Base-by-base conservation (phyloP, 1,140 invertebrate species). In the Condylostylus longicornis region DNA sequence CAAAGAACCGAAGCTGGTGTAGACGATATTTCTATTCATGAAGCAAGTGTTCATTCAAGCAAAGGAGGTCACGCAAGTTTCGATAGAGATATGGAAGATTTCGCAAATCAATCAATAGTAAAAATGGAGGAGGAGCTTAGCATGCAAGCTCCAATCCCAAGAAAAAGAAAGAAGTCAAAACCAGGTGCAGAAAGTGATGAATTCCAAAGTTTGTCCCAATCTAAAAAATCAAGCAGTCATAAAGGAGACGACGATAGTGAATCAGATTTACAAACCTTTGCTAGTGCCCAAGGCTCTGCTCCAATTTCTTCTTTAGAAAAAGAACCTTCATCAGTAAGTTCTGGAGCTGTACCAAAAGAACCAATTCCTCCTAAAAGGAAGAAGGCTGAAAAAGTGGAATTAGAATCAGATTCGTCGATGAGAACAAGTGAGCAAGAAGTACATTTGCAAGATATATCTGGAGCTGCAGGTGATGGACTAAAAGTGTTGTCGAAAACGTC, bases 1-100 rank as follows among this genome's bases (percentile, higher is more conserved):
- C 63, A 79, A 38, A 69, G 79, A 37, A 88, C 83, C 2, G 83
- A 87, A 63, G 82, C 80, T 1, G 83, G 84, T 44, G 63, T 88
- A 27, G 84, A 88, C 54, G 83, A 87, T 51, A 75, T 86, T 33
- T 83, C 79, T 9, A 72, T 82, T 34, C 77, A 76, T 25, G 74
- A 77, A 53, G 61, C 63, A 23, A 63, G 61, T 8, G 51, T 66
- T n/a, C 55, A 61, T 18, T 60, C 64, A 4, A 41, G 58, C 3
- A 63, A 65, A n/a, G 64, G 60, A 1, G 48, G 47, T 10, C 59
- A 56, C 6, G 55, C 48, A 1, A 57, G 58, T 12, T 42, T 65
- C 5, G 63, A 67, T 34, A 58, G 49, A 18, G 49, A 62, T 43
- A 57, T 53, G 0, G 57, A 64, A 33, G 49, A 59, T 8, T 64